Evolutionary conservation across 2,888 invertebrate species (phyloP).

Genomic region (Allolobophora icterica): DNA sequence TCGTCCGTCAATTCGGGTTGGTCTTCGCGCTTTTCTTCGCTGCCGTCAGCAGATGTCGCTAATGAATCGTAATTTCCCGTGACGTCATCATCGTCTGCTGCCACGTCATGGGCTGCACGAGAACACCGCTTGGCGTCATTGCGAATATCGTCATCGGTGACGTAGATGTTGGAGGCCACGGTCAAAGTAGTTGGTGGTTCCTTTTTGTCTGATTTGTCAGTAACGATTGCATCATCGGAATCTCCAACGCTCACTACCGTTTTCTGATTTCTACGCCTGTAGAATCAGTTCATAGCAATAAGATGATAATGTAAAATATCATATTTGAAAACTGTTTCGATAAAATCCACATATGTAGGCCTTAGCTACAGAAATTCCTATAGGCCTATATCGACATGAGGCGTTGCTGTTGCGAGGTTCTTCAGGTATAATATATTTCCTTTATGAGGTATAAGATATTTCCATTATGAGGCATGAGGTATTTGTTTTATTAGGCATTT

Average conservation of each 20-base stretch:
- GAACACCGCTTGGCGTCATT: neutral
- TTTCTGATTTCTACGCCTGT: neutral
- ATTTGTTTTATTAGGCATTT: too few species aligned
- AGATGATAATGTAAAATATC: too few species aligned
- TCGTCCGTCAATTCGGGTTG: neutral
- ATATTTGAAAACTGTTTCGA: too few species aligned
- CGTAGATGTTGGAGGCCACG: neutral
- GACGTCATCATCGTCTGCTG: neutral
- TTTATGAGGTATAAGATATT: too few species aligned
- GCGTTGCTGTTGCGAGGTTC: too few species aligned
- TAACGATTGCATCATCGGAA: neutral
- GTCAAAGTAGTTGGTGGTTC: neutral
- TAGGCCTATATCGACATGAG: too few species aligned
- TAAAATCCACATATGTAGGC: too few species aligned
- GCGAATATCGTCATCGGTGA: neutral
- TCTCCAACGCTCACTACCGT: neutral
- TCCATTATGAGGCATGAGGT: too few species aligned
- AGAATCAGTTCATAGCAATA: neutral
- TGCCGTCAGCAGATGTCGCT: neutral
- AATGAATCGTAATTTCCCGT: neutral
- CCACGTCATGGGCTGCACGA: neutral
- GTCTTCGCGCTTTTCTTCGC: neutral
- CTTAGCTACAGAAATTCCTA: too few species aligned
- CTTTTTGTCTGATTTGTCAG: neutral
- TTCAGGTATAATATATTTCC: too few species aligned